phyloP scores from a whole-genome alignment of 2,113 vertebrate genomes.

The Dicaeum eximium region DNA sequence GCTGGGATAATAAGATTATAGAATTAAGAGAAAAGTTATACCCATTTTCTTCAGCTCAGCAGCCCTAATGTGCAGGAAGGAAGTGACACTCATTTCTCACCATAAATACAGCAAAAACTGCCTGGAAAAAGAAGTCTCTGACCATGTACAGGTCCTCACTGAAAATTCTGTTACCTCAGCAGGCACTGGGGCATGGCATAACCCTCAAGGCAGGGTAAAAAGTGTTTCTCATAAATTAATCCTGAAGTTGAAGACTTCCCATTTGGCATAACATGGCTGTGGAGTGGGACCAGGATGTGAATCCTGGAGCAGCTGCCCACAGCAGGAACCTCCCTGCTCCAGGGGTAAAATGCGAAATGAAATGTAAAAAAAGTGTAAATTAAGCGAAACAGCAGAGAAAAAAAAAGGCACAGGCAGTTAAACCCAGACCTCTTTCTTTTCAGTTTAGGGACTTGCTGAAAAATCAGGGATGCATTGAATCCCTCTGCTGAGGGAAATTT shows the following conservation, averaged over 20 bases:
- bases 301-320: neutral
- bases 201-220: neutral
- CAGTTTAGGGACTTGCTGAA: neutral
- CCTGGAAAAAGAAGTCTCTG: neutral
- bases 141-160: neutral
- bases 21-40: constrained; percentile 58
- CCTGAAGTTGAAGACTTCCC: neutral
- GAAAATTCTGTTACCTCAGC: neutral
- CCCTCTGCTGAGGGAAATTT: neutral
- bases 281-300: neutral
- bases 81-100: constrained; percentile 13
- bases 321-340: neutral
- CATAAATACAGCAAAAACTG: neutral
- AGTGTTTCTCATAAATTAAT: neutral
- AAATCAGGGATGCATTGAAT: neutral
- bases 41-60: constrained; percentile 38
- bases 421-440: neutral
- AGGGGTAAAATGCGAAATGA: no score
- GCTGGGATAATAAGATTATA: constrained; percentile 52
- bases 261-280: neutral
- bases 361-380: no score
- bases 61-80: neutral
- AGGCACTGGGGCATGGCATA: neutral
- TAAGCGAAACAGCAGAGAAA: neutral
- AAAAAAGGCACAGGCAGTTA: fast-evolving